phyloP scores from a whole-genome alignment of 1,140 invertebrate genomes.

The Bombus confusus region DNA sequence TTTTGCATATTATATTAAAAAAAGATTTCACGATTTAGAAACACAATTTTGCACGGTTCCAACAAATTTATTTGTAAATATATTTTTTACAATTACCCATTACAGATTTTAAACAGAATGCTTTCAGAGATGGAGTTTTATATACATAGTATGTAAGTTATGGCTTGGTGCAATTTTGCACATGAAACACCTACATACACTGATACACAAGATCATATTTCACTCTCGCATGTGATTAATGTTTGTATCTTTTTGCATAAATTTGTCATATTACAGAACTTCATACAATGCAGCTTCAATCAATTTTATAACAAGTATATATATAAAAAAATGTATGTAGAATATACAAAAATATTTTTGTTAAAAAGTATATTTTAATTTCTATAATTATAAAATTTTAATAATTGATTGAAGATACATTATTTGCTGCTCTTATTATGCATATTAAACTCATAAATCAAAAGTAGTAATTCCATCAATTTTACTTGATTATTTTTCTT shows the following conservation, averaged over 20 bases:
- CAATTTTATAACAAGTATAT: neutral
- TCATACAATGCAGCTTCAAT: conserved; percentile 15
- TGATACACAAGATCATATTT: conserved; percentile 8
- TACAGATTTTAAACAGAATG: conserved; percentile 39
- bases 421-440: conserved; percentile 5
- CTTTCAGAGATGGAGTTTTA: conserved; percentile 43
- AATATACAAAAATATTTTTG: neutral
- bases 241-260: conserved; percentile 22
- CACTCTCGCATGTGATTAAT: conserved; percentile 54
- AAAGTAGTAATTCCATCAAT: neutral
- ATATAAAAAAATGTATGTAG: neutral
- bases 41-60: conserved; percentile 59
- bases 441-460: neutral
- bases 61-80: conserved; percentile 29
- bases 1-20: conserved; percentile 58
- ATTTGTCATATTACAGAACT: neutral
- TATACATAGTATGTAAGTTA: conserved; percentile 29
- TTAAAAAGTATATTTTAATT: neutral
- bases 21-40: conserved; percentile 57
- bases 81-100: conserved; percentile 30
- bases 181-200: conserved; percentile 31
- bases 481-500: neutral
- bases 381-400: neutral
- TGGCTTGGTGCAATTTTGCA: conserved; percentile 57
- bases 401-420: conserved; percentile 10